These are phyloP conservation scores for Neopelma chrysocephalum DNA, from an alignment of 2,797 vertebrate species.

Conservation along the genomic window DNA sequence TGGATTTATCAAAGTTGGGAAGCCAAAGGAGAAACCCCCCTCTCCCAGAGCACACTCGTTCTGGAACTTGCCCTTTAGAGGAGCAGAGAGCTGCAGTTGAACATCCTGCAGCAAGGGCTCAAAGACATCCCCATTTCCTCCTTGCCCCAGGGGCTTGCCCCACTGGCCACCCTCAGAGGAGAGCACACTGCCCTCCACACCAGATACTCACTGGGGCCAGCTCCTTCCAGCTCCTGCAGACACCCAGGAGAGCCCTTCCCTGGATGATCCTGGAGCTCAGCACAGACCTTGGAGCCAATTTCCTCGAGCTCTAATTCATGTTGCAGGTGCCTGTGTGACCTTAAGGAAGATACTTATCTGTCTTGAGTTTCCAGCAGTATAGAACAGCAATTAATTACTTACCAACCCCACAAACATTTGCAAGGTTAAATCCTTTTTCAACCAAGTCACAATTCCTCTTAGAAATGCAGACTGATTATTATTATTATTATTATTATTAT, in stretches of 20 bases:
- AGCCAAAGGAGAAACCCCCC: not conserved
- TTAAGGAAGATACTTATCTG: not conserved
- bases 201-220: not conserved
- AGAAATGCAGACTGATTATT: not conserved
- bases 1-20: not conserved
- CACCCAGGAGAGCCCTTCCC: not conserved
- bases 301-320: not conserved
- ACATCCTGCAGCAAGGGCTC: not conserved
- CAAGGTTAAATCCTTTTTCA: constrained; percentile 7
- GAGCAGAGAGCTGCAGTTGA: not conserved
- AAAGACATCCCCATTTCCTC: not conserved
- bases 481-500: not conserved
- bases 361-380: not conserved
- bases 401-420: not conserved
- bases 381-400: not conserved
- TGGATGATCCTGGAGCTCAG: not conserved
- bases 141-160: not conserved
- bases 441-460: not conserved
- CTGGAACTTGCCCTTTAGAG: not conserved
- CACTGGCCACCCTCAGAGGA: not conserved
- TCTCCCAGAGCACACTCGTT: not conserved
- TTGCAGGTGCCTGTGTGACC: not conserved
- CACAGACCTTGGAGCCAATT: not conserved
- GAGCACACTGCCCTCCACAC: not conserved
- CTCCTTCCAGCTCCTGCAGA: not conserved